Percentiles rank a stretch among this genome's conserved stretches.
Evolutionary conservation across 2,113 vertebrate species (phyloP).

Genomic region (Xerus inauris): DNA sequence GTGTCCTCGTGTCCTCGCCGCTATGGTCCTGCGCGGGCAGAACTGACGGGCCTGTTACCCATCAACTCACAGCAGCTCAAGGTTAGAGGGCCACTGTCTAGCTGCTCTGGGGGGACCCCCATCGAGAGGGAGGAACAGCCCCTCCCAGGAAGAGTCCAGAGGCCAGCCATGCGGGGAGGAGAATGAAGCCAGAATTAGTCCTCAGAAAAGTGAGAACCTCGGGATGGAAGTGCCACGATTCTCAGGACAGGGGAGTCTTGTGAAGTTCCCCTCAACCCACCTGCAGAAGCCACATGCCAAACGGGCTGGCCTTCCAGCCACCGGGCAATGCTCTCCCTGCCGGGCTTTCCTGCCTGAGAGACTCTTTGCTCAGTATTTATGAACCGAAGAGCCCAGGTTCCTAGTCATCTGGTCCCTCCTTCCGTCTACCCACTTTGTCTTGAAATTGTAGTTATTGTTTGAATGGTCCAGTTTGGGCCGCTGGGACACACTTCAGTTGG

Average conservation of each 20-base stretch:
- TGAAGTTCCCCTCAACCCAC: accelerated
- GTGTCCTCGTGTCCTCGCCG: accelerated
- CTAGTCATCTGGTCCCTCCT: not conserved
- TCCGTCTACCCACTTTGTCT: not conserved
- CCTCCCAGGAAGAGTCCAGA: not conserved
- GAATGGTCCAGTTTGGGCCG: not conserved
- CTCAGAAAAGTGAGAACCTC: not conserved
- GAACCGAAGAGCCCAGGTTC: not conserved
- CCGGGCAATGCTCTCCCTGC: not conserved
- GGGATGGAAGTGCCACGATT: accelerated
- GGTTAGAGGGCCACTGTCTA: not conserved
- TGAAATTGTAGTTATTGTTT: accelerated
- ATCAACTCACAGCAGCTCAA: not conserved
- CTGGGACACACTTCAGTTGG: accelerated
- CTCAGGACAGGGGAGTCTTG: too few species aligned
- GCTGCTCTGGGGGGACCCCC: not conserved
- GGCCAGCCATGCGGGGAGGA: too few species aligned
- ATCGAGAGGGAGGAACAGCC: not conserved
- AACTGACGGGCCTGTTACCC: accelerated
- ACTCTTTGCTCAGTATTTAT: not conserved
- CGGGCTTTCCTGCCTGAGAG: too few species aligned
- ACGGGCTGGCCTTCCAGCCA: accelerated
- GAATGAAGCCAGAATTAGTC: not conserved
- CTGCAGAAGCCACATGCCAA: accelerated
- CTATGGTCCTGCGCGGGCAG: not conserved